Evolutionary conservation across 2,113 vertebrate species (phyloP).

Genomic region (Centropristis striata): DNA sequence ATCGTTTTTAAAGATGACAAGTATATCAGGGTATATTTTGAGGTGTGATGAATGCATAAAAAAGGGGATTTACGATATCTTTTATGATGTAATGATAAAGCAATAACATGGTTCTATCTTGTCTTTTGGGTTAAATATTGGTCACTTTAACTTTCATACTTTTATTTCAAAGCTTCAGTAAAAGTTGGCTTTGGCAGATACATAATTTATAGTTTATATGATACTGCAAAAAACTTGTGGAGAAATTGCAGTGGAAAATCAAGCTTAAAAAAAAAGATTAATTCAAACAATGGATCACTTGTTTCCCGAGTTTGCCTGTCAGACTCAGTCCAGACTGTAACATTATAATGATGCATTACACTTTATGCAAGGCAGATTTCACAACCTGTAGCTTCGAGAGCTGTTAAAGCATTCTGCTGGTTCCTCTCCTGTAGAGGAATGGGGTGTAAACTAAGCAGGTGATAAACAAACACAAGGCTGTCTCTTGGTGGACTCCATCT

Average conservation of each 20-base stretch:
- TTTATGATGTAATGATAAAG: background rate
- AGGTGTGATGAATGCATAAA: too few species aligned
- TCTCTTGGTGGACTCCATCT: constrained; percentile 16
- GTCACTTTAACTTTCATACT: background rate
- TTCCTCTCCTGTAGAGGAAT: constrained; percentile 24
- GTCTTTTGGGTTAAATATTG: background rate
- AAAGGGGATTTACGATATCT: background rate
- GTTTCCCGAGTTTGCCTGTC: background rate
- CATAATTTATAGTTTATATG: background rate
- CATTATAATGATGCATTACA: background rate
- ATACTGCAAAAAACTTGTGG: background rate
- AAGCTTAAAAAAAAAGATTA: background rate
- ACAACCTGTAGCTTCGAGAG: constrained; percentile 28
- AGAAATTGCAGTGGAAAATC: background rate
- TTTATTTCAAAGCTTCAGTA: background rate
- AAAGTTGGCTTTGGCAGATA: constrained; percentile 3
- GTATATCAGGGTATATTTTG: background rate
- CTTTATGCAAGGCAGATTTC: constrained; percentile 21
- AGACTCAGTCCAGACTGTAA: background rate
- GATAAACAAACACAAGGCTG: constrained; percentile 29
- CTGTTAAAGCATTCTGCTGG: constrained; percentile 5
- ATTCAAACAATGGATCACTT: constrained; percentile 27
- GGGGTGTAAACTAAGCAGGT: constrained; percentile 33
- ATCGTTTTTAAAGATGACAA: background rate
- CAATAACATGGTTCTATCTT: background rate